Conservation (phyloP, 2,888 invertebrate species). For the Choristoneura rosaceana region DNA sequence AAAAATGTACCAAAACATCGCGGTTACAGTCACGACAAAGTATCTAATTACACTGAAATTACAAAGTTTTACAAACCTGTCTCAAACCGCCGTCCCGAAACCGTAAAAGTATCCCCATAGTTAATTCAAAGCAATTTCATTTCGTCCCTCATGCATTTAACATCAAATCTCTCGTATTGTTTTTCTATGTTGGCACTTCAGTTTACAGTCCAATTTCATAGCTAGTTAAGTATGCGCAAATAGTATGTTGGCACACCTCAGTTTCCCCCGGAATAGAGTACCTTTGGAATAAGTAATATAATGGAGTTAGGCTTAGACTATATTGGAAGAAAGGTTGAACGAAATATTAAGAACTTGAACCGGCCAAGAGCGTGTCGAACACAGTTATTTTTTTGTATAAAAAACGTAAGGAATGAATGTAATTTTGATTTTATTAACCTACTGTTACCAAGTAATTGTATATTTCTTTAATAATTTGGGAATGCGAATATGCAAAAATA, state of each 20-base stretch:
- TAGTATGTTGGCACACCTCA: conserved; percentile 22
- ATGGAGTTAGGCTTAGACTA: not conserved
- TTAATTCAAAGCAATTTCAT: conserved; percentile 16
- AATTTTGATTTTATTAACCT: no score
- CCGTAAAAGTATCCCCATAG: not conserved
- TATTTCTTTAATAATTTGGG: no score
- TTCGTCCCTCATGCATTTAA: conserved; percentile 8
- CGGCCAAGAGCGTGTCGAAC: no score
- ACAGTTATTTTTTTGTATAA: no score
- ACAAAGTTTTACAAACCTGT: not conserved
- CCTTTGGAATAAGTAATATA: conserved; percentile 24
- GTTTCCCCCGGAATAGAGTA: conserved; percentile 8
- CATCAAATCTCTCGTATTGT: conserved; percentile 5
- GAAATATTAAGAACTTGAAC: no score
- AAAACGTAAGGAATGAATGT: no score
- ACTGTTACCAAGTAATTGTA: no score
- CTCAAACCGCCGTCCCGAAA: not conserved
- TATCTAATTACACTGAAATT: not conserved
- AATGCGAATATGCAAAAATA: no score
- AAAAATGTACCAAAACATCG: no score
- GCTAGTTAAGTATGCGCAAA: conserved; percentile 28
- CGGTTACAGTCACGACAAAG: not conserved
- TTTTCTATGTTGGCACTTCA: conserved; percentile 13
- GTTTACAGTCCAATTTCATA: conserved; percentile 24
- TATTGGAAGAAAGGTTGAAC: not conserved